phyloP scores from a whole-genome alignment of 1,140 invertebrate genomes.

The Dufourea novaeangliae region DNA sequence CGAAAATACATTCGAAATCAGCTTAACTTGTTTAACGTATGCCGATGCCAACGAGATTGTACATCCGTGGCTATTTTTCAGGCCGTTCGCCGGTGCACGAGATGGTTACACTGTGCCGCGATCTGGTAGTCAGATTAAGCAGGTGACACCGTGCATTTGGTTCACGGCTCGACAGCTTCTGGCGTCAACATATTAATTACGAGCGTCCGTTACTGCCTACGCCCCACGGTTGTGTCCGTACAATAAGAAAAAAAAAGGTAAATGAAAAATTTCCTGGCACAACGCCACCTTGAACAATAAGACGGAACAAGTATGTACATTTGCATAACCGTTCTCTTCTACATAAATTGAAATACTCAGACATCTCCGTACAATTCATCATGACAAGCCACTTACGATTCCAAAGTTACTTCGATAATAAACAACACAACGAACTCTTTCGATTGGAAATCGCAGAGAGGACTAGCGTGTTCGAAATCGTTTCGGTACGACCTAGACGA shows the following conservation, averaged over 20 bases:
- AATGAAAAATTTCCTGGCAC: neutral
- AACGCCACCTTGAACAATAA: neutral
- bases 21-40: constrained; percentile 6
- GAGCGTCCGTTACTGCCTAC: neutral
- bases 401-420: neutral
- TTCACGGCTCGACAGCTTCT: constrained; percentile 14
- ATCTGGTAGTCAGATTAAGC: constrained; percentile 64
- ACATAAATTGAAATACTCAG: neutral
- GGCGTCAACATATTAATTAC: constrained; percentile 33
- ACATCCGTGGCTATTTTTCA: constrained; percentile 17
- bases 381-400: too few relatives aligned
- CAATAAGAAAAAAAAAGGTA: neutral
- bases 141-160: constrained; percentile 44
- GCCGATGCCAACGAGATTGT: constrained; percentile 28
- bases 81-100: constrained; percentile 29
- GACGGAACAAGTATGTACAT: neutral
- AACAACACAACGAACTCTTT: too few relatives aligned
- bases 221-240: neutral
- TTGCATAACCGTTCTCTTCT: neutral
- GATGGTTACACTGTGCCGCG: constrained; percentile 34
- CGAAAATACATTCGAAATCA: constrained; percentile 20
- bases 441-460: too few relatives aligned
- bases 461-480: neutral
- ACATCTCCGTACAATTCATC: too few relatives aligned
- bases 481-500: neutral